Base-by-base conservation (phyloP, 2,888 invertebrate species). In the Drosophila cognata region DNA sequence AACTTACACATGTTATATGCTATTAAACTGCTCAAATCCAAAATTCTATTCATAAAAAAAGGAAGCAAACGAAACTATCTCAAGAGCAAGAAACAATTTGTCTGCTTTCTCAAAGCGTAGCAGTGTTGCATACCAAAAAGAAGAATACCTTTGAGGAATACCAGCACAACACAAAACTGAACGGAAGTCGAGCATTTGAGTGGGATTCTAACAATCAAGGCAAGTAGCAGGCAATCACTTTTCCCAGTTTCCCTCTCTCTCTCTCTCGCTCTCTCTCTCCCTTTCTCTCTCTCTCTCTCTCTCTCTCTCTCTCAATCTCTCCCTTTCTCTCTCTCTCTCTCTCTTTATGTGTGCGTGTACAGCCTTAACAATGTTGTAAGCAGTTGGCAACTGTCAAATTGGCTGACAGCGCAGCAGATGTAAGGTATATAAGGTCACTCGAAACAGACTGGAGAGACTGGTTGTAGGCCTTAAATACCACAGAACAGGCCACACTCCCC, bases 321-420 rank as follows among this genome's bases (percentile, higher is more conserved):
- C 11, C 4, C 18, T 38, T 2, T 6, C 4, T 25, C 51, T 25
- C 18, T 48, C 2, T n/a, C 13, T 46, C 46, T 55, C 38, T 46
- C 16, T 28, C 58, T 51, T 13, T 55, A 46, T 43, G 16, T 36
- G 58, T 48, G 43, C 58, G 51, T 48, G 53, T 74, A 55, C 53
- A 48, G 46, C 29, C 81, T 81, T 79, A 78, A 88, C 87, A 84
- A 87, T 77, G 77, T 79, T 86, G 84, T 87, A 70, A 76, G 68
- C 41, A 43, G 31, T 41, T 78, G 76, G 67, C 74, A 86, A 81
- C 82, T 84, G 84, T 87, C 84, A 84, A 84, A 84, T 89, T 84
- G 84, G 82, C 84, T 79, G 82, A 84, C 84, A 81, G 72, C 71
- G 65, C 74, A 66, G 65, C 52, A 76, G 53, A 48, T 38, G 67